A percentile compares a stretch with the other conserved stretches of the same genome.
Conservation (phyloP, 2,797 vertebrate genomes). For the Melanotaenia maccullochi region DNA sequence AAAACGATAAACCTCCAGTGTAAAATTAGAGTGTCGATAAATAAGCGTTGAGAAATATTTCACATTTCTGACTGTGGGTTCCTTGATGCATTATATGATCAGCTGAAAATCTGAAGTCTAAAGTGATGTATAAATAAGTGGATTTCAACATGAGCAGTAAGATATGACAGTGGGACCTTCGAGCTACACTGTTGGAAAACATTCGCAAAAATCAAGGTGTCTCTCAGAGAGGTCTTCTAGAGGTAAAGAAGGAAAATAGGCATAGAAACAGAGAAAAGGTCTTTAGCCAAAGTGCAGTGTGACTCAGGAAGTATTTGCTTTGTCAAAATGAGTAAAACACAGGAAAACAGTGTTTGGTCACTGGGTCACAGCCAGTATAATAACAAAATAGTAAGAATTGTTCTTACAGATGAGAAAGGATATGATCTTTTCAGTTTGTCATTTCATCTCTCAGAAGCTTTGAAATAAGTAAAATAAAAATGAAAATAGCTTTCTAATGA, state of each 20-base stretch:
- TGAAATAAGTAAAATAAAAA: slow-evolving; percentile 53
- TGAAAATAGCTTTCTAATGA: slow-evolving; percentile 29
- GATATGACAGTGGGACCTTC: slow-evolving; percentile 42
- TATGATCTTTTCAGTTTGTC: slow-evolving; percentile 11
- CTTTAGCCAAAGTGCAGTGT: slow-evolving; percentile 16
- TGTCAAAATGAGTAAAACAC: slow-evolving; percentile 40
- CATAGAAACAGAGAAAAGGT: slow-evolving; percentile 37
- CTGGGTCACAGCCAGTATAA: neutral
- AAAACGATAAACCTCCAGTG: slow-evolving; percentile 26
- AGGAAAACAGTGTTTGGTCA: slow-evolving; percentile 32
- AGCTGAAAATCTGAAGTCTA: slow-evolving; percentile 39
- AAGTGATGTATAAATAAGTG: slow-evolving; percentile 55
- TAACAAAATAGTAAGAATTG: slow-evolving; percentile 15
- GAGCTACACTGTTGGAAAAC: slow-evolving; percentile 19
- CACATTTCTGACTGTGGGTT: slow-evolving; percentile 16
- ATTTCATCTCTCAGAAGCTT: slow-evolving; percentile 16
- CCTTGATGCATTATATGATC: slow-evolving; percentile 48
- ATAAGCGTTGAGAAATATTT: slow-evolving; percentile 18
- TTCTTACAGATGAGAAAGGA: slow-evolving; percentile 13
- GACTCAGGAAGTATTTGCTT: slow-evolving; percentile 26
- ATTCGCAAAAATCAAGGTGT: slow-evolving; percentile 22
- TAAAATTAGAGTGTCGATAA: slow-evolving; percentile 28
- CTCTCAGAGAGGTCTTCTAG: slow-evolving; percentile 57
- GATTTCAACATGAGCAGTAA: slow-evolving; percentile 43
- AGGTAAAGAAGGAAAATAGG: slow-evolving; percentile 30